phyloP scores from a whole-genome alignment of 2,113 vertebrate species.

The Prolemur simus region DNA sequence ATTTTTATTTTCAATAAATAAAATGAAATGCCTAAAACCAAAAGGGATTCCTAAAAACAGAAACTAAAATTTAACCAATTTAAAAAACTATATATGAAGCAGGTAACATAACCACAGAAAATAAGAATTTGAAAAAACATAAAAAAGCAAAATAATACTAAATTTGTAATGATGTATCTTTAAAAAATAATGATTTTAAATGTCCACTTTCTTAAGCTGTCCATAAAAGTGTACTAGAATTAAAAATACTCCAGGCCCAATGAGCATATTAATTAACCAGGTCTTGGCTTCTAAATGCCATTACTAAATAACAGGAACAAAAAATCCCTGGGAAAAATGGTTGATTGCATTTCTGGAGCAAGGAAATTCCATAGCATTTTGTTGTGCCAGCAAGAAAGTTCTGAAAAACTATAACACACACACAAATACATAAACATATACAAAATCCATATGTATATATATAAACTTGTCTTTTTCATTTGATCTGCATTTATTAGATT shows the following conservation, averaged over 20 bases:
- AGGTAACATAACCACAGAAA: neutral
- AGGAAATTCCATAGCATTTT: neutral
- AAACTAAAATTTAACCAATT: neutral
- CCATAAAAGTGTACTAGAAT: neutral
- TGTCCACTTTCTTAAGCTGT: neutral
- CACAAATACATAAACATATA: neutral
- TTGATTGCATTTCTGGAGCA: neutral
- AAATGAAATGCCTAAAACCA: neutral
- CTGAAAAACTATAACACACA: neutral
- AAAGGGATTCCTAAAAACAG: neutral
- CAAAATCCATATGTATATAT: neutral
- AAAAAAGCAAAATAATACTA: neutral
- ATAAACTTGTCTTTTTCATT: neutral
- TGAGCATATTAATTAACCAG: neutral
- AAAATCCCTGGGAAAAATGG: neutral
- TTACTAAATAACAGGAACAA: neutral
- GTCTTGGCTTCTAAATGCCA: neutral
- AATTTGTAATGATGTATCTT: neutral
- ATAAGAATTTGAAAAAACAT: neutral
- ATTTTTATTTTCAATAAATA: neutral
- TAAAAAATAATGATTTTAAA: neutral
- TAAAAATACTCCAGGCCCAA: neutral
- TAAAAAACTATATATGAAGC: neutral
- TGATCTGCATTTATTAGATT: neutral
- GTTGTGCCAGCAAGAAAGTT: neutral